Evolutionary conservation across 2,888 invertebrate species (phyloP).

Genomic region (Polydesmus complanatus): DNA sequence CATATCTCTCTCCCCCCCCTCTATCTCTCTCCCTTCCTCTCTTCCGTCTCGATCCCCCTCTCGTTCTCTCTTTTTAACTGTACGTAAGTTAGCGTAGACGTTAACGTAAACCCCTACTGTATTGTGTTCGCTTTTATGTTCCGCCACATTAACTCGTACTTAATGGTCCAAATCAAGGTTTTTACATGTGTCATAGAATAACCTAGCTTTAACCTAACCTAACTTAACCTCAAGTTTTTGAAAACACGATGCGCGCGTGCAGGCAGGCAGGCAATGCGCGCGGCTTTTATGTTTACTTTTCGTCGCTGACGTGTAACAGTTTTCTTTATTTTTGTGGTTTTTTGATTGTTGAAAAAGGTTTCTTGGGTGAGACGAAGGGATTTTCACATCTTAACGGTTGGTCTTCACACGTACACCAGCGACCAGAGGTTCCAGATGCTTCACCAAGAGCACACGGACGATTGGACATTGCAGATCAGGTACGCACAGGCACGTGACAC

Average conservation of each 20-base stretch:
- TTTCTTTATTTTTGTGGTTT: neutral
- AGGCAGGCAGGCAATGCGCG: no score
- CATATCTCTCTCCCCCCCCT: no score
- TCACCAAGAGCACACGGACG: conserved; percentile 41
- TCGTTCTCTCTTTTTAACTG: no score
- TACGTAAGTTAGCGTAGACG: no score
- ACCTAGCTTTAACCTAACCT: neutral
- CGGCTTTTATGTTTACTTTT: no score
- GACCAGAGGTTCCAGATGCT: conserved; percentile 76
- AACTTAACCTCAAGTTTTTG: neutral
- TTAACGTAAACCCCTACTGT: no score
- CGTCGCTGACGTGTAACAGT: neutral
- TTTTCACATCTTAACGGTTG: conserved; percentile 71
- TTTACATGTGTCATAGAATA: neutral
- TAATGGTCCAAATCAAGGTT: neutral
- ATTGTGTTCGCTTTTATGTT: neutral
- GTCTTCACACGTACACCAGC: conserved; percentile 72
- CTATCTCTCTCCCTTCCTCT: no score
- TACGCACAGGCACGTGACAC: conserved; percentile 74
- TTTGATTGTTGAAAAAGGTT: conserved; percentile 38
- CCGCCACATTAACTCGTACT: neutral
- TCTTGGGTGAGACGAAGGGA: conserved; percentile 64
- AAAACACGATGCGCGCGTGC: no score
- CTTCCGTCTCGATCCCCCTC: no score
- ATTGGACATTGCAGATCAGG: conserved; percentile 82